Base-by-base conservation (phyloP, 2,797 vertebrate species). In the Cynodonichthys magdalenae region DNA sequence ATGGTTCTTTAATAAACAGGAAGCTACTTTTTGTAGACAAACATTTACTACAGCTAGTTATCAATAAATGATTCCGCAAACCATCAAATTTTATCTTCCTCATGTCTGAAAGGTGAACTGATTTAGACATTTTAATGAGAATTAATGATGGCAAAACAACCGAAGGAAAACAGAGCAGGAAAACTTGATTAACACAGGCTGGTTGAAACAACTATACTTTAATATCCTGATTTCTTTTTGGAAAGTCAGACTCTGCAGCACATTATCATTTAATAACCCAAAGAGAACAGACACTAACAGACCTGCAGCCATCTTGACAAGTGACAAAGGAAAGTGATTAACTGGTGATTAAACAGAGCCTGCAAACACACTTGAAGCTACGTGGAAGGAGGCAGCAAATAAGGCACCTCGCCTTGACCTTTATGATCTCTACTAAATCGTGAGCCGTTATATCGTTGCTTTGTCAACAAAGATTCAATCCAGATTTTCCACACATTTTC, bases 281-380 rank as follows among this genome's bases (percentile, higher is more conserved):
- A n/a, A 12, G n/a, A 66, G 42, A 65, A 58, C 47, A 53, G 24
- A 66, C 34, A 27, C 15, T 19, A 15, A 49, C 4, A 52, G 62
- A 56, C 29, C 57, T 53, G 24, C 56, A 59, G 49, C 50, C 20
- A 42, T 20, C 18, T 27, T 45, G 20, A 17, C 66, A 54, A 58
- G n/a, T 29, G 27, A 20, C 49, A 44, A 31, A 20, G 8, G 17
- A 41, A 49, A 17, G 48, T 52, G 49, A 36, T 71, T 24, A 51
- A 53, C 31, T 47, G 50, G 53, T 47, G 31, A 49, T 56, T 52
- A 63, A 61, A 52, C 20, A 34, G 39, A 52, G 42, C 17, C 1
- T 24, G 15, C 29, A 46, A 24, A 59, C 17, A 29, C 51, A 48
- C 52, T 54, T 57, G 20, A 31, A 59, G 51, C 28, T 36, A 39